Evolutionary conservation across 2,888 invertebrate genomes (phyloP).

Genomic region (Imbricaverruca yamaguchii): DNA sequence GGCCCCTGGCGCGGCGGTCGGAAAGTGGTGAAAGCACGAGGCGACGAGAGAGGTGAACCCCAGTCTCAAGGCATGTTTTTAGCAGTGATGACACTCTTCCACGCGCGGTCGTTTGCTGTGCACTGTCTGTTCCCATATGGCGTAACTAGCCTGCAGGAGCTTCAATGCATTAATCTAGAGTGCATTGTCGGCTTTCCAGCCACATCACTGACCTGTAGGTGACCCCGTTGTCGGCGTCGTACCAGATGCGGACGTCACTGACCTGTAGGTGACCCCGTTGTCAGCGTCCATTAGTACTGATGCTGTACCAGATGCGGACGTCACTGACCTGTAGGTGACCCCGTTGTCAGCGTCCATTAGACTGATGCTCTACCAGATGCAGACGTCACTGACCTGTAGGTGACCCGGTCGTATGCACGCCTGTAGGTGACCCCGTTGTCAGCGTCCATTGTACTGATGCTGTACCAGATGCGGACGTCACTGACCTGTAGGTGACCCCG

Average conservation of each 20-base stretch:
- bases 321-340: conserved; percentile 34
- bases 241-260: conserved; percentile 95
- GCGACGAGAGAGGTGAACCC: no score
- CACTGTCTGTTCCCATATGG: no score
- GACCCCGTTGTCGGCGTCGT: conserved; percentile 82
- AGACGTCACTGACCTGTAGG: no score
- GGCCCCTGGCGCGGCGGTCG: no score
- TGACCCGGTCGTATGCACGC: no score
- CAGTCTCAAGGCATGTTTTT: no score
- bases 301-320: conserved; percentile 94
- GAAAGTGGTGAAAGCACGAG: no score
- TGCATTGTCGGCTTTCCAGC: no score
- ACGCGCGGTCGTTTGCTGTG: no score
- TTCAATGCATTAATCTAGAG: no score
- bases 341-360: conserved; percentile 76
- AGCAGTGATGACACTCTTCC: no score
- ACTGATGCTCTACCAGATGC: conserved; percentile 82
- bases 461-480: conserved; percentile 98
- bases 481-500: conserved; percentile 46
- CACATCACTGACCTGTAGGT: conserved; percentile 32
- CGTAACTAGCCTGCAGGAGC: no score
- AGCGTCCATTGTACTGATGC: conserved; percentile 57
- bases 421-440: conserved; percentile 60
- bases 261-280: conserved; percentile 53
- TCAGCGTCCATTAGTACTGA: conserved; percentile 64